Conservation (phyloP, 2,797 vertebrate species). For the Labeo calbasu region DNA sequence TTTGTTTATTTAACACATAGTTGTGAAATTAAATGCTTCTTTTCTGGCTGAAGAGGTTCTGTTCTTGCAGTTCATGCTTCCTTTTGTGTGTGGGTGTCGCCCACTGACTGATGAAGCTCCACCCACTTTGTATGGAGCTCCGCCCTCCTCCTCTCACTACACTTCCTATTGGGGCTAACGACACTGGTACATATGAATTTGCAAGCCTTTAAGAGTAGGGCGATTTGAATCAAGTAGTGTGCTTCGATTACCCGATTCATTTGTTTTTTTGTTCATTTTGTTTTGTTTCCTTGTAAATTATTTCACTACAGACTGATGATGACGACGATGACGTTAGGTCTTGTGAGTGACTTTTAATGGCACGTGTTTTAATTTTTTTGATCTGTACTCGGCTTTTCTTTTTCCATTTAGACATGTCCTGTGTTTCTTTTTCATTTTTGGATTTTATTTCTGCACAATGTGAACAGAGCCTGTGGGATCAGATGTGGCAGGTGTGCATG, state of each 20-base stretch:
- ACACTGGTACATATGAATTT: slow-evolving; percentile 68
- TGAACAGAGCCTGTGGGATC: slow-evolving; percentile 55
- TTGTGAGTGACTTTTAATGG: slow-evolving; percentile 65
- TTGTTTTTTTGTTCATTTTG: slow-evolving; percentile 59
- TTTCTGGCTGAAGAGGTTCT: slow-evolving; percentile 57
- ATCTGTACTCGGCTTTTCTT: slow-evolving; percentile 75
- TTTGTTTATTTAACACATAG: slow-evolving; percentile 44
- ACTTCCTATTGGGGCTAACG: slow-evolving; percentile 61
- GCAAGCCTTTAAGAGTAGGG: slow-evolving; percentile 69
- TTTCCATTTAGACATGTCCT: slow-evolving; percentile 71
- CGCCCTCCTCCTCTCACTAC: slow-evolving; percentile 58
- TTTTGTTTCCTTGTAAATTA: slow-evolving; percentile 82
- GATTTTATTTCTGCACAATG: slow-evolving; percentile 60
- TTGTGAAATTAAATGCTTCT: slow-evolving; percentile 62
- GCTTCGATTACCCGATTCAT: slow-evolving; percentile 65
- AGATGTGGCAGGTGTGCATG: slow-evolving; percentile 48
- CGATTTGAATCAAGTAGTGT: slow-evolving; percentile 66
- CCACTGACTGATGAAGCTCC: slow-evolving; percentile 57
- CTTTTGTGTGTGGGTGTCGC: slow-evolving; percentile 55
- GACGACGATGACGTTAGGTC: slow-evolving; percentile 57
- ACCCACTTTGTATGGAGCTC: slow-evolving; percentile 24
- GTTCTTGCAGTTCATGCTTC: slow-evolving; percentile 58
- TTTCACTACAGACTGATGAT: slow-evolving; percentile 68
- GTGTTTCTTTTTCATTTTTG: slow-evolving; percentile 57
- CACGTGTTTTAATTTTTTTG: slow-evolving; percentile 71